Conservation (phyloP, 2,113 vertebrate species). For the Ciconia boyciana region DNA sequence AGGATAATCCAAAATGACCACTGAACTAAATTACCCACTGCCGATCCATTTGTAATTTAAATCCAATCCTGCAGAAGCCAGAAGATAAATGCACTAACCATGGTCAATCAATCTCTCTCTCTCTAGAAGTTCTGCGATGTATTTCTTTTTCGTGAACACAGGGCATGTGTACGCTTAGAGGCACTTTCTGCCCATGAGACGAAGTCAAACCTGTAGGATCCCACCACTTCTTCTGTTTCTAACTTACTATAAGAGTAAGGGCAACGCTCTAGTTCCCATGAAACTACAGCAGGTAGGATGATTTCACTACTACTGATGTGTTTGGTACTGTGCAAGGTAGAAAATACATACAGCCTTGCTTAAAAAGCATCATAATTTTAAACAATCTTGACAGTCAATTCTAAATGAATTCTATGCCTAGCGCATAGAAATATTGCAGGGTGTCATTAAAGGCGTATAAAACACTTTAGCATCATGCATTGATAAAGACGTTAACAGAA, state of each 20-base stretch:
- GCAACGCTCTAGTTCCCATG: background rate
- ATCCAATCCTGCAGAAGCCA: background rate
- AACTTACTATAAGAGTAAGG: background rate
- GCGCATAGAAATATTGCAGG: background rate
- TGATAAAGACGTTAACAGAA: background rate
- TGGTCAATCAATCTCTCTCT: background rate
- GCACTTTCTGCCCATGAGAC: background rate
- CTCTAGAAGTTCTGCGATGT: background rate
- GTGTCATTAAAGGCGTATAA: background rate
- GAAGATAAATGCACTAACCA: background rate
- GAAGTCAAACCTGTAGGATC: background rate
- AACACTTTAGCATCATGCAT: background rate
- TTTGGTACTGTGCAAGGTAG: accelerated
- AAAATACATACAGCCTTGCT: background rate
- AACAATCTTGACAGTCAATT: background rate
- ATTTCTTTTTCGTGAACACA: background rate
- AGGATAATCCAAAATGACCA: background rate
- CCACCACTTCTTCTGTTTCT: background rate
- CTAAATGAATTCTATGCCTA: background rate
- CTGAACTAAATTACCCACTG: background rate
- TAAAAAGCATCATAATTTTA: background rate
- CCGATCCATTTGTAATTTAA: background rate
- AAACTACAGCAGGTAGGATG: background rate
- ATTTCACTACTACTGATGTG: background rate
- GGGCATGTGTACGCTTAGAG: accelerated